phyloP scores from a whole-genome alignment of 2,888 invertebrate genomes.

The Melanotus villosus region DNA sequence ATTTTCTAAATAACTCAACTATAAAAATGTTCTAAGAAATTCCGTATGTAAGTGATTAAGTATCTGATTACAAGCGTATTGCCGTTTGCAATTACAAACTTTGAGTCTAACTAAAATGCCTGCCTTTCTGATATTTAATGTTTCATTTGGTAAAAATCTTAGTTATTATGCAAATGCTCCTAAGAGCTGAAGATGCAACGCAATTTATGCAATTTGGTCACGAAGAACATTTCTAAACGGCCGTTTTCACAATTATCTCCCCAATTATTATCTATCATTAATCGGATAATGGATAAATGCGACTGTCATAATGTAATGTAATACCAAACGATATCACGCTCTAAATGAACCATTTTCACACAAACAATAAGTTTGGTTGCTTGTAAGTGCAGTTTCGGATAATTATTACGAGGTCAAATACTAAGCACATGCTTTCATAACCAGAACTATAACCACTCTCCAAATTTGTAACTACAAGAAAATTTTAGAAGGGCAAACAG shows the following conservation, averaged over 20 bases:
- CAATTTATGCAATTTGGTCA: neutral
- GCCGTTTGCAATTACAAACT: too few relatives aligned
- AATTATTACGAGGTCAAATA: conserved; percentile 15
- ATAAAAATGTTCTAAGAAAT: too few relatives aligned
- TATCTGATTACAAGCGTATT: too few relatives aligned
- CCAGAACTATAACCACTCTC: too few relatives aligned
- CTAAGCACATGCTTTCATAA: neutral
- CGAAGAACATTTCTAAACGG: conserved; percentile 15
- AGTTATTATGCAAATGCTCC: neutral
- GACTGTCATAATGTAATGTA: conserved; percentile 1
- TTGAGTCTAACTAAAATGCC: too few relatives aligned
- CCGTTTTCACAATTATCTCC: neutral
- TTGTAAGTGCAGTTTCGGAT: conserved; percentile 6
- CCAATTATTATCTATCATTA: neutral
- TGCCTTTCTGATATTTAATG: too few relatives aligned
- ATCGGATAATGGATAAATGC: neutral
- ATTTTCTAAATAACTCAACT: too few relatives aligned
- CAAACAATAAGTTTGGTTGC: conserved; percentile 7
- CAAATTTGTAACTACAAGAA: too few relatives aligned
- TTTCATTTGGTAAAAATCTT: too few relatives aligned
- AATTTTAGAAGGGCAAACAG: too few relatives aligned
- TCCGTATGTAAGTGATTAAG: too few relatives aligned
- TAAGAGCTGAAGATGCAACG: neutral
- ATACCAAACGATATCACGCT: conserved; percentile 11
- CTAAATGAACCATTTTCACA: conserved; percentile 12